Evolutionary conservation across 2,113 vertebrate species (phyloP), one percentile per base, ranked within the genome.

Genomic region (Dinomys branickii): DNA sequence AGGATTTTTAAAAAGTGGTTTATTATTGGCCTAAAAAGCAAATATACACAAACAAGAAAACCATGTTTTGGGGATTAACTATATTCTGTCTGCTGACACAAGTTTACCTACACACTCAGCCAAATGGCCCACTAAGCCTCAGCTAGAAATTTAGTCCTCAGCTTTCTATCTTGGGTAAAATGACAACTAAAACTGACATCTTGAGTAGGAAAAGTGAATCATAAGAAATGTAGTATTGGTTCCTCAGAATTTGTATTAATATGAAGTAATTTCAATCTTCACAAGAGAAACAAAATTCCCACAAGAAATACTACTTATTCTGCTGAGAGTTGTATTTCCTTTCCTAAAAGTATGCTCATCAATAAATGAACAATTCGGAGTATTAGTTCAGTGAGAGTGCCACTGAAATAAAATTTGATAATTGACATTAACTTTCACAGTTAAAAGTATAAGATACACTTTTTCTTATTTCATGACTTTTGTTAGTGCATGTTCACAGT

Each of bases 131-230:
- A 82, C 50, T 69, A 52, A 4, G 75, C 20, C 19, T 65, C n/a
- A 88, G 35, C 24, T 87, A 41, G 41, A 47, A 41, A 90, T 83
- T 91, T 80, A 91, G 67, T n/a, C 26, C 30, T 56, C 5, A 20
- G 63, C 10, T 47, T 93, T 52, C 63, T n/a, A 77, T 69, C 47
- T 85, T 41, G 77, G n/a, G 35, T 90, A 87, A 94, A 85, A 85
- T 65, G 38, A 80, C 22, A 81, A 90, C 83, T 82, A 97, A 91
- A 91, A 28, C 73, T 71, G 22, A 91, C 41, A 33, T 44, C 54
- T 93, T 91, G 87, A 84, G 88, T 38, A 89, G 19, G 9, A 91
- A 80, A 94, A 96, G 28, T 80, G 47, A 78, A 87, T 71, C 26
- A 41, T 44, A 20, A 87, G 35, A 94, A 81, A 38, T 59, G 24